These are phyloP conservation scores for Drosophila birchii DNA, from an alignment of 2,888 invertebrate genomes.

Conservation along the genomic window DNA sequence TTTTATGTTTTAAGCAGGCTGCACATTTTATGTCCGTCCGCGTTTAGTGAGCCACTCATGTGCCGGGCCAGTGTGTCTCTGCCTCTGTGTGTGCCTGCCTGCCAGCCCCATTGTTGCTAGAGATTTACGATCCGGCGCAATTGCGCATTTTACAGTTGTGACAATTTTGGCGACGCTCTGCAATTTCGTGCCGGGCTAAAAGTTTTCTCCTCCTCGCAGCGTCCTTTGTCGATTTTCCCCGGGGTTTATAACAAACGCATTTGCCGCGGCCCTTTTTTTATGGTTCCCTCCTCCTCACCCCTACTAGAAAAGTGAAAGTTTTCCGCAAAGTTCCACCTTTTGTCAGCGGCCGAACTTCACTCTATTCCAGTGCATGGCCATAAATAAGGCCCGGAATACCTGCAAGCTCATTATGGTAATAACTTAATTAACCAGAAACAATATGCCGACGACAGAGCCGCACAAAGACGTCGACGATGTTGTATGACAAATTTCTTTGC, in stretches of 20 bases:
- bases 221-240: conserved; percentile 5
- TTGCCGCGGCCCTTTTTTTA: conserved; percentile 46
- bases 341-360: conserved; percentile 30
- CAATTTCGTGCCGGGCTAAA: conserved; percentile 54
- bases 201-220: conserved; percentile 10
- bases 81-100: conserved; percentile 9
- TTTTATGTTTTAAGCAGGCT: conserved; percentile 80
- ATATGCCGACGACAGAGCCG: conserved; percentile 63
- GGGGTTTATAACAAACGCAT: conserved; percentile 66
- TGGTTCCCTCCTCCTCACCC: background rate
- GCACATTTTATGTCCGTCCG: conserved; percentile 71
- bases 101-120: conserved; percentile 51
- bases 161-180: conserved; percentile 77
- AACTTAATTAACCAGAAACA: conserved; percentile 81
- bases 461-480: conserved; percentile 47
- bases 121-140: conserved; percentile 78
- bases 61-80: conserved; percentile 14
- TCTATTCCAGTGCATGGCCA: conserved; percentile 61
- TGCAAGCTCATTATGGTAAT: conserved; percentile 80
- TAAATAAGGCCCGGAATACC: conserved; percentile 72
- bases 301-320: conserved; percentile 27
- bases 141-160: conserved; percentile 80
- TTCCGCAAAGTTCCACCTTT: conserved; percentile 41
- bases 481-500: conserved; percentile 82
- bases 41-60: conserved; percentile 75